Percentiles rank a stretch among this genome's conserved stretches.
These are phyloP conservation scores for Onychomys torridus DNA, from an alignment of 2,797 vertebrate species.

Conservation along the genomic window DNA sequence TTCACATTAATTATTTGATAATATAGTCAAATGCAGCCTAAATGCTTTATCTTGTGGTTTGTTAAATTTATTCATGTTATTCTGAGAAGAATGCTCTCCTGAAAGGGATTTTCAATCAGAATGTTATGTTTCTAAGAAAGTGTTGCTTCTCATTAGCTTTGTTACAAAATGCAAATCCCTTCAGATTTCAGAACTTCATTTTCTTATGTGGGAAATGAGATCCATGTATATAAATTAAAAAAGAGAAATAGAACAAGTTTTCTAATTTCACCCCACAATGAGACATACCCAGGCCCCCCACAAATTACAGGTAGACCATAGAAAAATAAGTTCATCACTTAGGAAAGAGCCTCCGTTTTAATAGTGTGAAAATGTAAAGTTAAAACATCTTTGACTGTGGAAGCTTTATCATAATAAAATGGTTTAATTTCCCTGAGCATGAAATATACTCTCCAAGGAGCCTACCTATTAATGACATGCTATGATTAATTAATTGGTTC, in stretches of 20 bases:
- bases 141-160: not conserved
- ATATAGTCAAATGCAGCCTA: not conserved
- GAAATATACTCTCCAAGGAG: conserved; percentile 64
- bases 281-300: not conserved
- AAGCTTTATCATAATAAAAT: conserved; percentile 70
- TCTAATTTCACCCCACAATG: not conserved
- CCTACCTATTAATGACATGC: conserved; percentile 72
- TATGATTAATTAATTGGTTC: conserved; percentile 73
- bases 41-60: not conserved
- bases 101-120: not conserved
- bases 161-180: not conserved
- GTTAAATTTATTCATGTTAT: not conserved
- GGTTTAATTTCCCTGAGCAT: conserved; percentile 55
- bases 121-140: not conserved
- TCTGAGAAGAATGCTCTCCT: fast-evolving
- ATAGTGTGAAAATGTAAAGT: not conserved
- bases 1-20: not conserved
- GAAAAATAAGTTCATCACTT: conserved; percentile 31
- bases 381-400: conserved; percentile 11
- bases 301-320: not conserved
- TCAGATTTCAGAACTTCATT: not conserved
- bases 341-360: not conserved
- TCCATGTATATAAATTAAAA: not conserved
- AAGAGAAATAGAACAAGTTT: not conserved
- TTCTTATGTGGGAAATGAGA: not conserved